A percentile compares a stretch with the other conserved stretches of the same genome.
Conservation (phyloP, 2,888 invertebrate genomes). For the Drosophila fulvimacula region DNA sequence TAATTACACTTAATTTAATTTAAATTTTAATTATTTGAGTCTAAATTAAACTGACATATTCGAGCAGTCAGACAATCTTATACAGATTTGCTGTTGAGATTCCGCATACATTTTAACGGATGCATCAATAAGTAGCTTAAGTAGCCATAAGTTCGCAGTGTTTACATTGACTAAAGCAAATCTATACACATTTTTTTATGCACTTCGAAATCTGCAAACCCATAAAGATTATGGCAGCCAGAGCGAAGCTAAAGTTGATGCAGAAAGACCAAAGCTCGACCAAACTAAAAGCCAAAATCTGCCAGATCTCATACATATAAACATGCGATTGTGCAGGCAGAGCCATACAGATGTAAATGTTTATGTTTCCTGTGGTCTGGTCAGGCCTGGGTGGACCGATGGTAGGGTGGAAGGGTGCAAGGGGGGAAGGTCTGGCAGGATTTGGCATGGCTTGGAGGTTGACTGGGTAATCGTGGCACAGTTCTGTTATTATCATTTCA, state of each 20-base stretch:
- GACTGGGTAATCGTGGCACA: conserved; percentile 54
- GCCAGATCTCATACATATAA: conserved; percentile 54
- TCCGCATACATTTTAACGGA: conserved; percentile 1
- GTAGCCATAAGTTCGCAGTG: conserved; percentile 14
- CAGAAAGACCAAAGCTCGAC: conserved; percentile 2
- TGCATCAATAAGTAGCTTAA: conserved; percentile 12
- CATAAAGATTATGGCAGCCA: conserved; percentile 18
- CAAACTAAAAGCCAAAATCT: conserved; percentile 13
- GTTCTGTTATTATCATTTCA: conserved; percentile 71
- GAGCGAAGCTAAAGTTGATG: conserved; percentile 10
- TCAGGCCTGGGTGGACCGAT: no score
- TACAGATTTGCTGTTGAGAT: neutral
- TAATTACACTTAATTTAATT: no score
- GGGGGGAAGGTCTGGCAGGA: no score
- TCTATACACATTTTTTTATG: conserved; percentile 33
- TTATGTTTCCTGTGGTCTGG: conserved; percentile 65
- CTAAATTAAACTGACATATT: no score
- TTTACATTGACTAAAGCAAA: conserved; percentile 36
- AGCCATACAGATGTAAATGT: conserved; percentile 71
- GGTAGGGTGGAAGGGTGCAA: no score
- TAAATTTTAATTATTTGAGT: no score
- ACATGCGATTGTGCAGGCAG: conserved; percentile 42
- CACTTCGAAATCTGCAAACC: conserved; percentile 21
- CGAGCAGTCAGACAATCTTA: neutral
- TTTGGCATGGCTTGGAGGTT: neutral